Evolutionary conservation across 2,797 vertebrate genomes (phyloP), one percentile per base, ranked within the genome.

Genomic region (Spinus pinus): DNA sequence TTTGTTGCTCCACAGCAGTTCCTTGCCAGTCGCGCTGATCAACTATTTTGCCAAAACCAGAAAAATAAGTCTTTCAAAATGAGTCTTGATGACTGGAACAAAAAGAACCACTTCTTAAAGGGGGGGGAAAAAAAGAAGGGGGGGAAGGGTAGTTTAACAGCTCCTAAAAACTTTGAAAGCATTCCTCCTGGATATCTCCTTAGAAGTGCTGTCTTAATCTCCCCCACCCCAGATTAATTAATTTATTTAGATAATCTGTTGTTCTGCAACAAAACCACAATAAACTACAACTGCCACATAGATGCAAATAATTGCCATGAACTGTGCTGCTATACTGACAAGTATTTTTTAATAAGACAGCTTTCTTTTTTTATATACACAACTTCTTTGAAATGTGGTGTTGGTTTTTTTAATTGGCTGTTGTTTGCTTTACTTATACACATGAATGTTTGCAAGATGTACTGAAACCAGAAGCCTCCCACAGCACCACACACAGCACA

Each of bases 11-110:
- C 89, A 25, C 8, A 12, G 37, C 78, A 18, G 69, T 25, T 92
- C 89, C 77, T 73, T 86, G 91, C 94, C 95, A 93, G 87, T 88
- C 23, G 70, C 1, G 0, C 82, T 96, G 77, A 88, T 75, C 82
- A 84, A 96, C 85, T 91, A 9, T 61, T 92, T 94, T 88, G 95
- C 93, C 96, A 91, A 89, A 96, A 83, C 33, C 73, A 83, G 69
- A 72, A 87, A 95, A 97, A 41, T 90, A 79, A 77, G 79, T 86
- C 79, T 81, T 93, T 93, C 79, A 88, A 86, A 95, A 88, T n/a
- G 25, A 94, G 57, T 61, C 88, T 80, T 74, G 81, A 87, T 50
- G 83, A 82, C 65, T 37, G 28, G 16, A 89, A 92, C 62, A 78
- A 91, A 83, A 91, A 65, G 65, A 74, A 93, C 20, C 31, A 39